Evolutionary conservation across 1,140 invertebrate genomes (phyloP), one percentile per base, ranked within the genome.

Genomic region (Lordiphosa stackelbergi): DNA sequence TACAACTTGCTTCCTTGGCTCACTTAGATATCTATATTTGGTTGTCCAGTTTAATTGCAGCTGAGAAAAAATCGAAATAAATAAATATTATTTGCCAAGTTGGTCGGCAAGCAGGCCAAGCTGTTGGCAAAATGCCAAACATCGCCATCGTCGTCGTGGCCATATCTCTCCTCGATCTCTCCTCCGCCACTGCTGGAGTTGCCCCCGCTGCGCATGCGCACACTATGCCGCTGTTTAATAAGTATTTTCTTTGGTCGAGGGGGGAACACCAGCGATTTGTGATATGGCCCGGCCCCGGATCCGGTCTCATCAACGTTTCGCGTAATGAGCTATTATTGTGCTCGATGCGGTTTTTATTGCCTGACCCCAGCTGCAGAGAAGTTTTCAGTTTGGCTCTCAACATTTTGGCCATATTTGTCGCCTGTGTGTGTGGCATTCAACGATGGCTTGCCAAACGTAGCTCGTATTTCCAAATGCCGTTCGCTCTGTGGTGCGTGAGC

Each of bases 371-470:
- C 36, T 35, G 45, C 41, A 36, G 28, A 43, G 16, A 16, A 64
- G 51, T 59, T 36, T 54, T 28, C 9, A 12, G 16, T 45, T 41
- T 38, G 13, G 38, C 53, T 73, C 59, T 59, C 60, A 65, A 63
- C 60, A 72, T 81, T 81, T 72, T 56, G 51, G 77, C 75, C 77
- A 77, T 81, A 81, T 81, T 83, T 81, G 75, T 81, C 77, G 68
- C 77, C 72, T 54, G 74, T 57, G 74, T 57, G 74, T 65, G 69
- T 65, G 69, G 61, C 66, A 70, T 57, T 75, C 49, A 52, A 48
- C 48, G 22, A 28, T 41, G 47, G 22, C 19, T 60, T 68, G 49
- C 52, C 63, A 74, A 71, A 57, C 53, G 58, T 37, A 45, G 43
- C 48, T 63, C 47, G 40, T 40, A 66, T 77, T 66, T 53, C 73